Evolutionary conservation across 2,888 invertebrate genomes (phyloP).

Genomic region (Ophioninae sp.): DNA sequence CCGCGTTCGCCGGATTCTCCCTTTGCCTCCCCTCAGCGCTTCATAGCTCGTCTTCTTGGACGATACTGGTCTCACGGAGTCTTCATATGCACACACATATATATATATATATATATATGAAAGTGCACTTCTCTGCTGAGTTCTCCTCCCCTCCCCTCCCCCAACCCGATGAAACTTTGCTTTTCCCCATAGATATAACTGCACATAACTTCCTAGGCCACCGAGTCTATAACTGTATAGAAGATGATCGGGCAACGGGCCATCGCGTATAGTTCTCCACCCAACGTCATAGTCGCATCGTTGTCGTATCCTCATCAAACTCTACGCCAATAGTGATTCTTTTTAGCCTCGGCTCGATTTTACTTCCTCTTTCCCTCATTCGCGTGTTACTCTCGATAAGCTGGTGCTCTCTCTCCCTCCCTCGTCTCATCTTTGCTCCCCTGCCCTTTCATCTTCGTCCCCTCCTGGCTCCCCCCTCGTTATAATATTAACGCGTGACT

Average conservation of each 20-base stretch:
- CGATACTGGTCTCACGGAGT: no score
- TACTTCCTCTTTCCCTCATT: conserved; percentile 51
- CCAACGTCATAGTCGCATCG: conserved; percentile 13
- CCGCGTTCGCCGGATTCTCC: conserved; percentile 59
- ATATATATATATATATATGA: no score
- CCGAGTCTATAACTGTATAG: conserved; percentile 6
- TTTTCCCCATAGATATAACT: conserved; percentile 24
- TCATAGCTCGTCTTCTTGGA: conserved; percentile 49
- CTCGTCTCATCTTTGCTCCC: no score
- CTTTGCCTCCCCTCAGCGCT: conserved; percentile 55
- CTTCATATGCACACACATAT: neutral
- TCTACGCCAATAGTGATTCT: conserved; percentile 22
- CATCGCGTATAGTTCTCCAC: conserved; percentile 1
- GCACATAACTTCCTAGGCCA: neutral
- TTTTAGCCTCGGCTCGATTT: conserved; percentile 50
- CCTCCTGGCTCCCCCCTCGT: conserved; percentile 26
- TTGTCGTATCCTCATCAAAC: conserved; percentile 26
- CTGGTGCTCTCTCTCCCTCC: conserved; percentile 22
- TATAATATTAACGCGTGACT: conserved; percentile 64
- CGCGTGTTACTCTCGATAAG: conserved; percentile 55
- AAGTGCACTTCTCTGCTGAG: conserved; percentile 6
- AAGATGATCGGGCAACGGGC: conserved; percentile 4
- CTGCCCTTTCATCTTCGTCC: neutral
- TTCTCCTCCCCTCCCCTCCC: neutral
- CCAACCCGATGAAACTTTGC: conserved; percentile 9